Percentiles rank a stretch among this genome's conserved stretches.
These are phyloP conservation scores for Loxodonta africana DNA, from an alignment of 2,113 vertebrate species.

Conservation along the genomic window DNA sequence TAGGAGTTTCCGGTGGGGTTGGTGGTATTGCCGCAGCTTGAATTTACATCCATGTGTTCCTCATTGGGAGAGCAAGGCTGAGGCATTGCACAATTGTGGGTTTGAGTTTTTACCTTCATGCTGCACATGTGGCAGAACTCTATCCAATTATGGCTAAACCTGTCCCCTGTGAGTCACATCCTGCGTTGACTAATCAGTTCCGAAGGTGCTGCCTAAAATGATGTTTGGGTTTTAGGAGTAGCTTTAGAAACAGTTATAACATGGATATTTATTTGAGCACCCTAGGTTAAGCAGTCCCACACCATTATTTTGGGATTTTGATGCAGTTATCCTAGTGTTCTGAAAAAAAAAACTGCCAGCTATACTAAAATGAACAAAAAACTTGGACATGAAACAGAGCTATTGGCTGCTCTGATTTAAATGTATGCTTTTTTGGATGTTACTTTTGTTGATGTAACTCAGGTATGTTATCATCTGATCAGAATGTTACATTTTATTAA, in stretches of 20 bases:
- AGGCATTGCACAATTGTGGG: conserved; percentile 76
- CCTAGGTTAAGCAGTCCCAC: not conserved
- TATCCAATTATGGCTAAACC: conserved; percentile 77
- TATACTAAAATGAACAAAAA: conserved; percentile 33
- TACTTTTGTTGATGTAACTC: conserved; percentile 46
- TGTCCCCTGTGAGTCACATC: conserved; percentile 77
- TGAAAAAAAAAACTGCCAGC: conserved; percentile 24
- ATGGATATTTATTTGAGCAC: not conserved
- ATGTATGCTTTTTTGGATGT: conserved; percentile 33
- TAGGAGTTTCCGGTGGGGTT: not conserved
- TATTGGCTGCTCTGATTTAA: conserved; percentile 56
- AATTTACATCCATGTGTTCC: conserved; percentile 73
- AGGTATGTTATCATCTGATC: conserved; percentile 43
- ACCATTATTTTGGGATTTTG: not conserved
- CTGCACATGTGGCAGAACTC: conserved; percentile 69
- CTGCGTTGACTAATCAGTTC: conserved; percentile 65
- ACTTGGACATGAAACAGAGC: conserved; percentile 42
- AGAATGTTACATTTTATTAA: conserved; percentile 34
- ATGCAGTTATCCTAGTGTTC: conserved; percentile 18
- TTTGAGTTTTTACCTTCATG: conserved; percentile 58
- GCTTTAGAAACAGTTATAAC: conserved; percentile 50
- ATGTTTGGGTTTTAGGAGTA: conserved; percentile 66
- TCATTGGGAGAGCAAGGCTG: conserved; percentile 62
- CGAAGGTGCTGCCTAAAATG: conserved; percentile 74
- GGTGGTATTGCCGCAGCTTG: conserved; percentile 36